Conservation (phyloP, 2,888 invertebrate genomes). For the Drosophila lacicola region DNA sequence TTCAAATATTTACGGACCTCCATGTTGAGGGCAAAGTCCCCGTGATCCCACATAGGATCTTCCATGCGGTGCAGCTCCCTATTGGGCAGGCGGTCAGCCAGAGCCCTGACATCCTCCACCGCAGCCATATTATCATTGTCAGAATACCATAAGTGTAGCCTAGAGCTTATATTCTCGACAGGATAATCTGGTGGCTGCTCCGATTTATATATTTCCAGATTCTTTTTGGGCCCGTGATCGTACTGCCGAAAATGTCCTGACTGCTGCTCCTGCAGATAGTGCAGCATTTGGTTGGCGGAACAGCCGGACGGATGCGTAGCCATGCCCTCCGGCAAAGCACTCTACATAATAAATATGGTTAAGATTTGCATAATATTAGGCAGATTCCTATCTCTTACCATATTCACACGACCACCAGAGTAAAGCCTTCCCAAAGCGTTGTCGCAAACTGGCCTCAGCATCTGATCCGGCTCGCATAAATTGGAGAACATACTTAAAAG, state of each 20-base stretch:
- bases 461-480: constrained; percentile 82
- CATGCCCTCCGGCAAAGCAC: constrained; percentile 47
- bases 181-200: constrained; percentile 71
- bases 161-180: constrained; percentile 58
- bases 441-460: constrained; percentile 86
- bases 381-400: constrained; percentile 36
- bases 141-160: constrained; percentile 75
- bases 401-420: constrained; percentile 69
- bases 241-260: constrained; percentile 72
- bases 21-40: constrained; percentile 58
- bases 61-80: constrained; percentile 55
- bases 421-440: constrained; percentile 86
- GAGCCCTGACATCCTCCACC: constrained; percentile 66
- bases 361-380: not conserved
- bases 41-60: constrained; percentile 70
- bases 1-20: constrained; percentile 63
- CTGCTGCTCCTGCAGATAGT: constrained; percentile 75
- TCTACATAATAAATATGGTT: constrained; percentile 39
- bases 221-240: constrained; percentile 66
- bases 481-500: constrained; percentile 85
- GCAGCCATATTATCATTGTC: constrained; percentile 74
- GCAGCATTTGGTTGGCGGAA: constrained; percentile 78
- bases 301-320: constrained; percentile 76
- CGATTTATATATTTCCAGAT: constrained; percentile 61
- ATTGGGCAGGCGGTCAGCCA: constrained; percentile 65